Evolutionary conservation across 2,113 vertebrate genomes (phyloP), one percentile per base, ranked within the genome.

Genomic region (Antechinus stuartii): DNA sequence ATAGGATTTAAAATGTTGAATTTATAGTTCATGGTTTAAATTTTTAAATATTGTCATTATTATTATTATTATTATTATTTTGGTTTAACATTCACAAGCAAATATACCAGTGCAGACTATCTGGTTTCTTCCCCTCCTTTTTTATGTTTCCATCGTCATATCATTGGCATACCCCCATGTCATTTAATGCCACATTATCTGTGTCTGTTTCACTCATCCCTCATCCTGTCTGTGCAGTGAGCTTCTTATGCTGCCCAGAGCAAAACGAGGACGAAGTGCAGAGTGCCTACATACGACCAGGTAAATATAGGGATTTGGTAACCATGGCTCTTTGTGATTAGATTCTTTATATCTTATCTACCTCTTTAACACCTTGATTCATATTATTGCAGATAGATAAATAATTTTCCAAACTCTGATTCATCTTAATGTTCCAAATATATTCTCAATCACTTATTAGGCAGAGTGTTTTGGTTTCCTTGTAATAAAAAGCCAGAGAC

Each of bases 201-300:
- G 96, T 98, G 97, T 96, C 98, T 98, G 98, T 99, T 97, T 99
- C 98, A 99, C 99, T 98, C 98, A 98, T 98, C 99, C 98, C 98
- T 98, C 99, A 99, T 99, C 99, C 99, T 99, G 99, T 99, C 99
- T 99, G 98, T 99, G 98, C 99, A 99, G 99, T 99, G 99, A 99
- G 99, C 99, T 99, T 99, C 99, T 99, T 98, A 99, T 99, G 99
- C 99, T 99, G 99, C 99, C 99, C 99, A 99, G 99, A 99, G 99
- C 99, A 99, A 99, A 99, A 98, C 99, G 99, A 98, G 99, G 99
- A 98, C 99, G 99, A 98, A 99, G 99, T 99, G 99, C 99, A 98
- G 99, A 99, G 98, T 99, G 99, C 99, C 99, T 99, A 98, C 99
- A 99, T 98, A 99, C 99, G 96, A 99, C 99, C 99, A 99, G 99